Percentiles rank a stretch among this genome's conserved stretches.
Evolutionary conservation across 1,140 invertebrate species (phyloP).

Genomic region (Brachystomella parvula): DNA sequence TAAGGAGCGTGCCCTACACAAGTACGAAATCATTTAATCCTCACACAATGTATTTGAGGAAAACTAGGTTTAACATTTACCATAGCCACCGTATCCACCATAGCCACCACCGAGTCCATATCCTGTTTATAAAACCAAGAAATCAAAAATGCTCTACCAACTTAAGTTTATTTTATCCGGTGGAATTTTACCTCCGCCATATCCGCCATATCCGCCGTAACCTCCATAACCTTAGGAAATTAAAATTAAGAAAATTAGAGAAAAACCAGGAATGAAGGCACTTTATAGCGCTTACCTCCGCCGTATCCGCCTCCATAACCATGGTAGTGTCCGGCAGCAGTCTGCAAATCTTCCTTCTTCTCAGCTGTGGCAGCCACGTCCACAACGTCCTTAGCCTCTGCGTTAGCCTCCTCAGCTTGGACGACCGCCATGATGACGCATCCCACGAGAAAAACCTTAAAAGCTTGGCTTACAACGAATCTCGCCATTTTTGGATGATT

Average conservation of each 20-base stretch:
- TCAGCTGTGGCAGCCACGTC: background rate
- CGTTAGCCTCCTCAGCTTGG: background rate
- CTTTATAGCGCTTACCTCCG: background rate
- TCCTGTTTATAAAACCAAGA: too few species aligned
- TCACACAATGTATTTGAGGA: too few species aligned
- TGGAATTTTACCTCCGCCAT: slow-evolving; percentile 5
- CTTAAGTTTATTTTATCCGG: background rate
- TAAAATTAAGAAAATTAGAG: background rate
- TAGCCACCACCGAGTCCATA: too few species aligned
- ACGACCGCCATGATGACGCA: background rate
- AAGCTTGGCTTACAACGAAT: background rate
- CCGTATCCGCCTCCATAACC: background rate
- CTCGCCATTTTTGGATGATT: background rate
- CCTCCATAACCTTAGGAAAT: background rate
- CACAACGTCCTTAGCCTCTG: background rate
- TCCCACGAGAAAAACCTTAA: background rate
- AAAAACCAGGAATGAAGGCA: background rate
- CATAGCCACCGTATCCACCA: too few species aligned
- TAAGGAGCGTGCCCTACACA: too few species aligned
- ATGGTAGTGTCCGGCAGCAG: slow-evolving; percentile 4
- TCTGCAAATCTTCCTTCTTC: slow-evolving; percentile 2
- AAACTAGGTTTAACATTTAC: too few species aligned
- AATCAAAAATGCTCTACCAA: background rate
- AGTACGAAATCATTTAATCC: too few species aligned
- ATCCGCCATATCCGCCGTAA: slow-evolving; percentile 1